Base-by-base conservation (phyloP, 2,888 invertebrate genomes). In the Lasioglossum pauxillum region DNA sequence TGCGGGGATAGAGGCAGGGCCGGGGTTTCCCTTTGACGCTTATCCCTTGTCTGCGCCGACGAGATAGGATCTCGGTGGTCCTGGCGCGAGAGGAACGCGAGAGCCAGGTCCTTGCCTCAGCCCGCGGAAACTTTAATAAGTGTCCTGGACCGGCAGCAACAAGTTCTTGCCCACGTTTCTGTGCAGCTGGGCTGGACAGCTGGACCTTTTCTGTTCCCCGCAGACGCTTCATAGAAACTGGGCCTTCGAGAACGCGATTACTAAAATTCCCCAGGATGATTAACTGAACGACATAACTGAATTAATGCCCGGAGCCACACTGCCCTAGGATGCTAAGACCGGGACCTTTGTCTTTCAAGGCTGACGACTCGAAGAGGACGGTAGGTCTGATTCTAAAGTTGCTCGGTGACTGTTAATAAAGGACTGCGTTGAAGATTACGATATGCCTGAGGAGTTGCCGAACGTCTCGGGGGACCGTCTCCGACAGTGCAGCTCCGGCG, bases 111-210 rank as follows among this genome's bases (percentile, higher is more conserved):
- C 60, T 49, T 64, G 71, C 38, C 49, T 16, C 31, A 1, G 64
- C 41, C 75, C 31, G 64, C 49, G 41, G 67, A 60, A 83, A 78
- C 35, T 83, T 84, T 78, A 75, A 84, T 84, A 84, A 84, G 71
- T 78, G 72, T 72, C 64, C 60, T n/a, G 10, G 46, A 19, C 35
- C 41, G 49, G 78, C 53, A 41, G 83, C 78, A 72, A 82, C 78
- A 78, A 84, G 75, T 78, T 71, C 64, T 60, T 27, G 14, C 71
- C 60, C 71, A 16, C 44, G 69, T 71, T 38, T 41, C 16, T 1
- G 19, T n/a, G n/a, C 46, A 44, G 31, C 8, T 60, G 7, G 5
- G 1, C n/a, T 27, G 7, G 41, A 16, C 19, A n/a, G n/a, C 38
- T 23, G 23, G 35, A 38, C 12, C 23, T 19, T 53, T 53, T 53